These are phyloP conservation scores for Promerops cafer DNA, from an alignment of 2,113 vertebrate species.

Conservation along the genomic window DNA sequence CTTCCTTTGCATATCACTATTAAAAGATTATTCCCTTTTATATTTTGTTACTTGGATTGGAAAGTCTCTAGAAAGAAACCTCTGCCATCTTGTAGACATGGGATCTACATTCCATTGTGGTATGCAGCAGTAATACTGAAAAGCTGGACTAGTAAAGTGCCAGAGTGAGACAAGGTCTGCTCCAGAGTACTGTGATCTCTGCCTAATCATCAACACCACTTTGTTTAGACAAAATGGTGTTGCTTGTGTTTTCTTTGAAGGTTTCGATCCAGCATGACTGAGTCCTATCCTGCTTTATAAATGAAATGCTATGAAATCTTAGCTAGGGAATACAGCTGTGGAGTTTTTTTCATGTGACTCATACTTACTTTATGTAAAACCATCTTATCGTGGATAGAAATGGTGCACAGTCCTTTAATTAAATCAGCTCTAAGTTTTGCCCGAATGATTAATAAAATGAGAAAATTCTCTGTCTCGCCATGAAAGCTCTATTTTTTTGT, in stretches of 20 bases:
- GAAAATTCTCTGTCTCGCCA: not conserved
- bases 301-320: not conserved
- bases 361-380: slow-evolving; percentile 11
- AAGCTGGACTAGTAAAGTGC: not conserved
- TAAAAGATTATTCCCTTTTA: not conserved
- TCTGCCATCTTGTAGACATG: not conserved
- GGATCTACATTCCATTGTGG: not conserved
- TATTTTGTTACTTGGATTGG: not conserved
- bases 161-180: not conserved
- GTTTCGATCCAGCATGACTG: not conserved
- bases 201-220: not conserved
- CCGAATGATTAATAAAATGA: slow-evolving; percentile 57
- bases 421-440: slow-evolving; percentile 29
- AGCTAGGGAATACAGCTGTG: not conserved
- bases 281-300: not conserved
- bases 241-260: not conserved
- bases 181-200: not conserved
- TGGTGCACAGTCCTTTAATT: slow-evolving; percentile 38
- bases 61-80: not conserved
- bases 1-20: not conserved
- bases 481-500: not conserved
- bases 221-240: not conserved
- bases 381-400: slow-evolving; percentile 17
- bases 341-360: not conserved
- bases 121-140: not conserved